Percentiles rank a stretch among this genome's conserved stretches.
These are phyloP conservation scores for Laterallus jamaicensis DNA, from an alignment of 2,113 vertebrate species.

Conservation along the genomic window DNA sequence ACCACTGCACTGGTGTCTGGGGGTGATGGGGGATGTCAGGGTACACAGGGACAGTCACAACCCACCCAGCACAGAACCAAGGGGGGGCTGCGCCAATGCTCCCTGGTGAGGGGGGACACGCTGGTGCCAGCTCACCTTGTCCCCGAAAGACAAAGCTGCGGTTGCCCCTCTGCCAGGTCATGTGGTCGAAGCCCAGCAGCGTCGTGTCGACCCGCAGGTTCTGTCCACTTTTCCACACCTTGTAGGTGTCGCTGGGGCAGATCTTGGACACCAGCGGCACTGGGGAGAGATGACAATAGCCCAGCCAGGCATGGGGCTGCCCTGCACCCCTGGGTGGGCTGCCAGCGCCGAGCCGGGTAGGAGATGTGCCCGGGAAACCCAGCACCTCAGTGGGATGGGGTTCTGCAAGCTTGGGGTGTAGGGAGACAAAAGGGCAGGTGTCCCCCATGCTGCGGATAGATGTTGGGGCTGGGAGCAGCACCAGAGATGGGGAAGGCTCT, in stretches of 20 bases:
- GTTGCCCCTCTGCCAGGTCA: constrained; percentile 98
- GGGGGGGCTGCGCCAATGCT: background rate
- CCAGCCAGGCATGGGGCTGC: background rate
- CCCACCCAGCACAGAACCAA: background rate
- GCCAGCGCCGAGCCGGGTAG: background rate
- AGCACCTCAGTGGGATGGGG: rapidly evolving
- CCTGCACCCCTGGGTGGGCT: background rate
- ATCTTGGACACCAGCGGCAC: constrained; percentile 97
- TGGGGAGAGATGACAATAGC: constrained; percentile 57
- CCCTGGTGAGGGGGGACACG: rapidly evolving
- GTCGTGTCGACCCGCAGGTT: constrained; percentile 96
- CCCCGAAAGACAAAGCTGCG: constrained; percentile 96
- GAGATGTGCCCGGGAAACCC: background rate
- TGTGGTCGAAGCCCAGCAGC: constrained; percentile 95
- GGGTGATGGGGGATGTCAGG: background rate
- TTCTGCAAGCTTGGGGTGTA: background rate
- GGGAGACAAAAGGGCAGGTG: background rate
- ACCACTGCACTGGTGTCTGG: constrained; percentile 91
- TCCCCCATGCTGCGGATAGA: background rate
- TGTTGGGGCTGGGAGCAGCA: background rate
- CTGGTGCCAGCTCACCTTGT: constrained; percentile 77
- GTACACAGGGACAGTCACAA: rapidly evolving
- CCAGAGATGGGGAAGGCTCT: background rate
- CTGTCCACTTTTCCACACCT: constrained; percentile 97
- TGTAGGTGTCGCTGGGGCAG: constrained; percentile 97